A percentile compares a stretch with the other conserved stretches of the same genome.
phyloP scores from a whole-genome alignment of 2,797 vertebrate genomes.

The Crenichthys baileyi region DNA sequence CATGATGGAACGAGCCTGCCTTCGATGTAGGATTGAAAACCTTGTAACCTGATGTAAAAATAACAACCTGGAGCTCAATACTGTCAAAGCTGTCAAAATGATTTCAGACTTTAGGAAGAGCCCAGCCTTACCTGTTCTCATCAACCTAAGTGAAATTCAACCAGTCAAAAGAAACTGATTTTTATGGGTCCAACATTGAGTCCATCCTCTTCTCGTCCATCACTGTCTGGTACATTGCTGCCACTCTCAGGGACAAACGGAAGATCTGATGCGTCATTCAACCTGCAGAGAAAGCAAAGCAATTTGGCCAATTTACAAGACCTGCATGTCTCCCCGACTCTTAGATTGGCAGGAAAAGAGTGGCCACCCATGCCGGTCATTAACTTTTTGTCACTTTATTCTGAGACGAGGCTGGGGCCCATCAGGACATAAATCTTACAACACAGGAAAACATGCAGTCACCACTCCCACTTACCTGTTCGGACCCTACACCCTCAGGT shows the following conservation, averaged over 20 bases:
- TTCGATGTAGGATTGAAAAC: background rate
- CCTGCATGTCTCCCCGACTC: background rate
- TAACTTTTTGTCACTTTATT: constrained; percentile 1
- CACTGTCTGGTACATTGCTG: background rate
- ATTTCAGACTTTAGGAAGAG: background rate
- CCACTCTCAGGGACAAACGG: background rate
- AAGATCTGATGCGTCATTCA: background rate
- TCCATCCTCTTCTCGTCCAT: background rate
- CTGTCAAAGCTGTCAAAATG: background rate
- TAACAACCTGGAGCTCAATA: background rate
- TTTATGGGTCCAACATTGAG: background rate
- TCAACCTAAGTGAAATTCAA: background rate
- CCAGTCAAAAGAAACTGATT: background rate
- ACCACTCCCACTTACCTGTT: background rate
- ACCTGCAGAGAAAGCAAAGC: background rate
- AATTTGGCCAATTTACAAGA: background rate
- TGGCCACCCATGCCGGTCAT: background rate
- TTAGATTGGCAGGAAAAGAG: background rate
- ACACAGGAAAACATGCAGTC: background rate
- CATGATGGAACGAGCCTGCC: background rate
- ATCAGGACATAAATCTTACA: background rate
- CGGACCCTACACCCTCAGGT: too few species aligned
- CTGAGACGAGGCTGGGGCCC: background rate
- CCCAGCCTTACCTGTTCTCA: background rate
- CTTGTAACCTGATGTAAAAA: background rate